These are phyloP conservation scores for Coptodon bakossiorum DNA, from an alignment of 2,113 vertebrate genomes.

Conservation along the genomic window DNA sequence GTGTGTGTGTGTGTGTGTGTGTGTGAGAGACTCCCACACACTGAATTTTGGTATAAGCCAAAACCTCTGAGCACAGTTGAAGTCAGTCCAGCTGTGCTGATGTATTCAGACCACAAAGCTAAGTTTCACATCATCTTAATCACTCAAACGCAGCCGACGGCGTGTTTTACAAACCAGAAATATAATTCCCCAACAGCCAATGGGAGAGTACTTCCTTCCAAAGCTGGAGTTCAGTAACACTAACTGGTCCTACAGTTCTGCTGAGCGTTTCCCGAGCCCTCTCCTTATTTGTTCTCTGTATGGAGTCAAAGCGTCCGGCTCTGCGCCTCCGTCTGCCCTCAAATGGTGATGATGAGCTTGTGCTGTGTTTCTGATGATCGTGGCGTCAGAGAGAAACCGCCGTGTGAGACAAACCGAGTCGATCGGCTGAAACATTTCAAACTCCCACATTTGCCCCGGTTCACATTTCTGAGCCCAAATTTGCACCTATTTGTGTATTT, in stretches of 20 bases:
- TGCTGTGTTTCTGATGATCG: background rate
- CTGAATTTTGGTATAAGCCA: background rate
- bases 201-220: background rate
- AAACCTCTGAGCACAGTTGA: background rate
- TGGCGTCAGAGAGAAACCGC: background rate
- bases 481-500: background rate
- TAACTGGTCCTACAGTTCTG: background rate
- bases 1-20: background rate
- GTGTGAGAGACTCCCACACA: accelerated
- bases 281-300: background rate
- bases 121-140: background rate
- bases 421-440: background rate
- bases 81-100: background rate
- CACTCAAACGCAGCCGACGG: background rate
- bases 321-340: background rate
- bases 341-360: background rate
- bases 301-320: accelerated
- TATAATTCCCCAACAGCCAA: background rate
- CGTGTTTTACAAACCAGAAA: background rate
- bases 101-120: background rate
- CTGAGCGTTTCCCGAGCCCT: background rate
- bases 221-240: background rate
- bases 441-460: background rate
- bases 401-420: accelerated
- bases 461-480: background rate